A percentile compares a stretch with the other conserved stretches of the same genome.
phyloP scores from a whole-genome alignment of 1,140 invertebrate species.

The Druon quercuslanigerum region DNA sequence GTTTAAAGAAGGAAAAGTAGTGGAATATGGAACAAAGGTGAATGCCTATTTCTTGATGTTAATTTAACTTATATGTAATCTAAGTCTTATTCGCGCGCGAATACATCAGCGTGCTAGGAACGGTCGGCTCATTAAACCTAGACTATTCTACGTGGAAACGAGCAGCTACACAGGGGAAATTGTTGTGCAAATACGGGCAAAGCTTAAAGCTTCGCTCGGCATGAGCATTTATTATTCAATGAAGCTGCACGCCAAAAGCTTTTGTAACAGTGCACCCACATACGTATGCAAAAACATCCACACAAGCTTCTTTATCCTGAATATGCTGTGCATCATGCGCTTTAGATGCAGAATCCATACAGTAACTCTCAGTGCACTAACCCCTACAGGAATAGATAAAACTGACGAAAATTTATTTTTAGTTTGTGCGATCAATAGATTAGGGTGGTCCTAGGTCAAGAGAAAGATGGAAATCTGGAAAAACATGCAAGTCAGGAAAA shows the following conservation, averaged over 20 bases:
- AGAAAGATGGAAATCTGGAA: no score
- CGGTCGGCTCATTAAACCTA: conserved; percentile 7
- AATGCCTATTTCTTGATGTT: background rate
- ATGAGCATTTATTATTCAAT: conserved; percentile 41
- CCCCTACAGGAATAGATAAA: background rate
- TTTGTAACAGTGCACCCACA: background rate
- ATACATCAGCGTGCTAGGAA: background rate
- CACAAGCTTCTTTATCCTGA: background rate
- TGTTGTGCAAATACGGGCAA: conserved; percentile 37
- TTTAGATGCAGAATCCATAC: background rate
- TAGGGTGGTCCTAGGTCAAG: no score
- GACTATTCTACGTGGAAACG: conserved; percentile 7
- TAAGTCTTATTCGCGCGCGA: background rate
- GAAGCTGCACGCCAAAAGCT: conserved; percentile 27
- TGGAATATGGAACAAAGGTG: background rate
- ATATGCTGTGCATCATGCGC: background rate
- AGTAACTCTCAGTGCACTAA: background rate
- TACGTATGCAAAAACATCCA: background rate
- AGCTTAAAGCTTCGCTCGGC: conserved; percentile 35
- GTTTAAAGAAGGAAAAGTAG: background rate
- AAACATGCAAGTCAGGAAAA: no score
- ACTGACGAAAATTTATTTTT: background rate
- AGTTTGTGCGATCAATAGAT: no score
- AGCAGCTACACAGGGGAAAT: conserved; percentile 29
- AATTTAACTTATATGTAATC: background rate